These are phyloP conservation scores for Ardeotis arabs DNA, from an alignment of 2,113 vertebrate genomes.

Conservation along the genomic window DNA sequence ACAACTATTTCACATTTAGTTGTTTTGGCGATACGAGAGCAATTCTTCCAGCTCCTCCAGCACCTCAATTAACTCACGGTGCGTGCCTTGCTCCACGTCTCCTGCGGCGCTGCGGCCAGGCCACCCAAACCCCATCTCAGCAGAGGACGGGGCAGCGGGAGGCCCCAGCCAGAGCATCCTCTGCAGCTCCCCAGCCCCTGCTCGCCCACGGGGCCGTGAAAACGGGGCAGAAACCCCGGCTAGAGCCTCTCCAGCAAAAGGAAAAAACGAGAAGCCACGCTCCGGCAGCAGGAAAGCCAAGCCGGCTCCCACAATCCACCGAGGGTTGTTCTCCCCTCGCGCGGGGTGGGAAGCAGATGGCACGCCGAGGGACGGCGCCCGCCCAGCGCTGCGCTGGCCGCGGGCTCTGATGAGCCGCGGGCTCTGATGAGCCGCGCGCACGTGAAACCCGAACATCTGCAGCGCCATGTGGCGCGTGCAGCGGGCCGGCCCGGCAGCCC, in stretches of 20 bases:
- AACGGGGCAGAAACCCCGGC: rapidly evolving
- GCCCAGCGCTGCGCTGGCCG: constrained; percentile 74
- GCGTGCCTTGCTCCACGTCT: too few relatives aligned
- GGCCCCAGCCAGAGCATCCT: background rate
- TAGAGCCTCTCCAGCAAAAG: background rate
- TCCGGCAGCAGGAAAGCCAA: background rate
- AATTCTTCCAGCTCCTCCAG: too few relatives aligned
- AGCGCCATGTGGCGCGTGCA: constrained; percentile 83
- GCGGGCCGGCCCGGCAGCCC: constrained; percentile 76
- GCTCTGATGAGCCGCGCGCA: constrained; percentile 86
- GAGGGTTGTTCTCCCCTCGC: constrained; percentile 52
- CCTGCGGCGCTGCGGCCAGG: too few relatives aligned
- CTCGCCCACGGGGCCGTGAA: rapidly evolving
- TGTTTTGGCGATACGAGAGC: too few relatives aligned
- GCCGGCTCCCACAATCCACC: constrained; percentile 71
- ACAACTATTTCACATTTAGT: too few relatives aligned
- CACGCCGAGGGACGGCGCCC: constrained; percentile 59
- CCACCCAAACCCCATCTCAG: background rate
- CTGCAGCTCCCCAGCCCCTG: background rate
- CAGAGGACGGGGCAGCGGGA: background rate
- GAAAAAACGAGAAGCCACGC: background rate
- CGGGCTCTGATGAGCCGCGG: constrained; percentile 83
- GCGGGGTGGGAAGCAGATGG: constrained; percentile 82
- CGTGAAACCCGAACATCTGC: constrained; percentile 88
- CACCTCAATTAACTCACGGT: too few relatives aligned